Conservation (phyloP, 2,113 vertebrate genomes). For the Daubentonia madagascariensis region DNA sequence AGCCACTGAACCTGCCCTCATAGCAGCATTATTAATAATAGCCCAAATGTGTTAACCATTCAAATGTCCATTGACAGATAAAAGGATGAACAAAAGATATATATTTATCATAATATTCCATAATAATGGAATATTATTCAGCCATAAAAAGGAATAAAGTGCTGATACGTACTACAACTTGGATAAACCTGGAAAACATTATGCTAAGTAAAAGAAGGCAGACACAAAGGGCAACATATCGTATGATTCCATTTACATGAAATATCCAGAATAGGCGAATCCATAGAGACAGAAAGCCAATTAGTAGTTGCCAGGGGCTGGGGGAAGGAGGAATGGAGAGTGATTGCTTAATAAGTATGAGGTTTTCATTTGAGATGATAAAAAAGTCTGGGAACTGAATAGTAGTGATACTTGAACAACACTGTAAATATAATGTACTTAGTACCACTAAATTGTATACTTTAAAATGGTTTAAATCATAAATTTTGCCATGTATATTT, state of each 20-base stretch:
- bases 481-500: neutral
- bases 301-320: neutral
- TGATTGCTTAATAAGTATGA: neutral
- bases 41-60: neutral
- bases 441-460: neutral
- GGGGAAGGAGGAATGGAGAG: neutral
- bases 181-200: neutral
- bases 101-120: too few species aligned
- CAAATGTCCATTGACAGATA: neutral
- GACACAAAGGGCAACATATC: neutral
- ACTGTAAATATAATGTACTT: neutral
- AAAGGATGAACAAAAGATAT: too few species aligned
- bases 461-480: neutral
- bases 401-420: neutral
- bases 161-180: neutral
- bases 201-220: neutral
- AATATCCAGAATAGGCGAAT: neutral
- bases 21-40: too few species aligned
- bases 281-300: neutral
- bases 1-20: too few species aligned
- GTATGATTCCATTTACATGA: neutral
- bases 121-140: neutral
- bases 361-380: neutral
- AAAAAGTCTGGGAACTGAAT: neutral
- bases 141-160: neutral